Evolutionary conservation across 2,797 vertebrate species (phyloP).

Genomic region (Xiphorhynchus erythropygius): DNA sequence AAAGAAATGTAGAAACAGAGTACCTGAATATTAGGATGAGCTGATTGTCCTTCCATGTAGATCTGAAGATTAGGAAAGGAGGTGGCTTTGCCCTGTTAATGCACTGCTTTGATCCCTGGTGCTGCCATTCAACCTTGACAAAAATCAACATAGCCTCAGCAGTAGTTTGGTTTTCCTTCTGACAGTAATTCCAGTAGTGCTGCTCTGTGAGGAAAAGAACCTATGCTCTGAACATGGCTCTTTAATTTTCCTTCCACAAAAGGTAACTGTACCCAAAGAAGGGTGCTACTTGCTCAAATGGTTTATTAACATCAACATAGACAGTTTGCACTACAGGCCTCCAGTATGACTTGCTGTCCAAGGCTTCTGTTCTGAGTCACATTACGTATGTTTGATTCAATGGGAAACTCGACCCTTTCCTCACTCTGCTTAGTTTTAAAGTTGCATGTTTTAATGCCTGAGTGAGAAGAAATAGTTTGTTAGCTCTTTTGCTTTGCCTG

Average conservation of each 20-base stretch:
- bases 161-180: not conserved
- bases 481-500: not conserved
- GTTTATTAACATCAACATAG: not conserved
- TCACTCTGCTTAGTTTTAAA: not conserved
- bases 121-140: not conserved
- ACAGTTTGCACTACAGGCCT: not conserved
- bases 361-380: not conserved
- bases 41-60: not conserved
- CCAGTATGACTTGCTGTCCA: not conserved
- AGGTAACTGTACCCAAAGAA: not conserved
- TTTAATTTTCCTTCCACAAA: not conserved
- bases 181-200: not conserved
- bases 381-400: rapidly evolving
- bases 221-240: not conserved
- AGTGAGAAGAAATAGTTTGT: not conserved
- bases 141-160: not conserved
- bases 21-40: not conserved
- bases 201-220: not conserved
- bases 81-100: not conserved
- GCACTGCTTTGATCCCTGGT: not conserved
- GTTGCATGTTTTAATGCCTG: not conserved
- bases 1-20: not conserved
- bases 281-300: not conserved
- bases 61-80: not conserved
- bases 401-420: not conserved